These are phyloP conservation scores for Cyrtodaria siliqua DNA, from an alignment of 2,888 invertebrate genomes.

Conservation along the genomic window DNA sequence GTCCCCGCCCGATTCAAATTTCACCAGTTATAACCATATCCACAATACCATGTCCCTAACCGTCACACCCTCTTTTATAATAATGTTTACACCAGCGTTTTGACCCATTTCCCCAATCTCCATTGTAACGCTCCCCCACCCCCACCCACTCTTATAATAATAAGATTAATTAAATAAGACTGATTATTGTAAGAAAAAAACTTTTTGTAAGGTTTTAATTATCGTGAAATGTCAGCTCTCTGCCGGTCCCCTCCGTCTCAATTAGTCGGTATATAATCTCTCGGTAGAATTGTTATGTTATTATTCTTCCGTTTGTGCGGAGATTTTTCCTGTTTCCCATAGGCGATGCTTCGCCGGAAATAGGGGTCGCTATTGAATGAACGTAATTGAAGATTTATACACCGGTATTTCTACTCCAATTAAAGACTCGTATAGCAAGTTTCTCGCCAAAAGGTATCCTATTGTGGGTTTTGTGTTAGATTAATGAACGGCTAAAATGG, in stretches of 20 bases:
- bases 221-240: no score
- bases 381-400: slow-evolving; percentile 54
- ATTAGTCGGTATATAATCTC: slow-evolving; percentile 1
- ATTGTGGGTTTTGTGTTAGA: slow-evolving; percentile 30
- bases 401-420: slow-evolving; percentile 51
- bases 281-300: background rate
- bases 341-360: slow-evolving; percentile 55
- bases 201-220: no score
- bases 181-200: no score
- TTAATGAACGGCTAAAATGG: slow-evolving; percentile 43
- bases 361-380: slow-evolving; percentile 41
- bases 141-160: no score
- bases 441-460: slow-evolving; percentile 20
- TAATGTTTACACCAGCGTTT: no score
- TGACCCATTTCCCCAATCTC: no score
- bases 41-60: no score
- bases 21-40: no score
- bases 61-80: no score
- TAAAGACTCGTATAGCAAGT: slow-evolving; percentile 29
- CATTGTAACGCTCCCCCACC: no score
- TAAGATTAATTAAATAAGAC: no score
- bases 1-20: no score
- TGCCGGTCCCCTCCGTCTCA: background rate
- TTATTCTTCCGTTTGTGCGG: slow-evolving; percentile 5
- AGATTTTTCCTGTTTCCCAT: background rate